A percentile compares a stretch with the other conserved stretches of the same genome.
phyloP scores from a whole-genome alignment of 64 coral and sea anemone genomes.

The Catalaphyllia jardinei region DNA sequence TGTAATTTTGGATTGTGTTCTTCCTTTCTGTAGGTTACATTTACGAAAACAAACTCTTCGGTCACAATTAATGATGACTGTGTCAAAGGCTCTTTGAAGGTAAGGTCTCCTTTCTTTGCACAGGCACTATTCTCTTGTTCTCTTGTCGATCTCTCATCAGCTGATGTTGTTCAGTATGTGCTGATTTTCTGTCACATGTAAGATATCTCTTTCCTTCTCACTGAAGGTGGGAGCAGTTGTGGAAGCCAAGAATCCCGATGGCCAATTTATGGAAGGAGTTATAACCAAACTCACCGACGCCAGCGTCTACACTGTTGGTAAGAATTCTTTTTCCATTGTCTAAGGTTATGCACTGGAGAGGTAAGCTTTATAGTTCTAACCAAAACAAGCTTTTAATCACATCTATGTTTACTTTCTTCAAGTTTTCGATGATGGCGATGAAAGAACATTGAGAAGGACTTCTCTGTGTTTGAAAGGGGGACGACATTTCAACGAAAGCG shows the following conservation, averaged over 20 bases:
- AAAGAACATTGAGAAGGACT: constrained; percentile 91
- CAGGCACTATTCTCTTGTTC: not conserved
- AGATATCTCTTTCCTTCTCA: not conserved
- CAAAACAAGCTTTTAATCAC: constrained; percentile 22
- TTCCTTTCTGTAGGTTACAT: constrained; percentile 65
- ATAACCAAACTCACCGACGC: constrained; percentile 96
- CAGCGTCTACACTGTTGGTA: constrained; percentile 96
- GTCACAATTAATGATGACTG: constrained; percentile 92
- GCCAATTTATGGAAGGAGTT: constrained; percentile 76
- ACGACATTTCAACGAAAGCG: constrained; percentile 98
- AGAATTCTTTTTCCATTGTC: constrained; percentile 20
- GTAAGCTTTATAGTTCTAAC: not conserved
- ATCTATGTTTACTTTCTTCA: constrained; percentile 17
- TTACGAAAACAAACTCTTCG: constrained; percentile 65
- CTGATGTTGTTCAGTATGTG: constrained; percentile 10
- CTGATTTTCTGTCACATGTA: not conserved
- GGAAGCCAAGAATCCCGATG: constrained; percentile 85
- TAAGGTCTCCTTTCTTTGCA: constrained; percentile 51
- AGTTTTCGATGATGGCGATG: constrained; percentile 99
- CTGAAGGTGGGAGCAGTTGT: constrained; percentile 84
- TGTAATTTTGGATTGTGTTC: not conserved
- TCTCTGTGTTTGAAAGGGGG: constrained; percentile 96
- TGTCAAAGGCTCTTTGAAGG: constrained; percentile 91
- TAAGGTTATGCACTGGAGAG: not conserved
- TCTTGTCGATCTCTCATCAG: not conserved